Conservation (phyloP, 1,140 invertebrate genomes). For the Euura lappo region DNA sequence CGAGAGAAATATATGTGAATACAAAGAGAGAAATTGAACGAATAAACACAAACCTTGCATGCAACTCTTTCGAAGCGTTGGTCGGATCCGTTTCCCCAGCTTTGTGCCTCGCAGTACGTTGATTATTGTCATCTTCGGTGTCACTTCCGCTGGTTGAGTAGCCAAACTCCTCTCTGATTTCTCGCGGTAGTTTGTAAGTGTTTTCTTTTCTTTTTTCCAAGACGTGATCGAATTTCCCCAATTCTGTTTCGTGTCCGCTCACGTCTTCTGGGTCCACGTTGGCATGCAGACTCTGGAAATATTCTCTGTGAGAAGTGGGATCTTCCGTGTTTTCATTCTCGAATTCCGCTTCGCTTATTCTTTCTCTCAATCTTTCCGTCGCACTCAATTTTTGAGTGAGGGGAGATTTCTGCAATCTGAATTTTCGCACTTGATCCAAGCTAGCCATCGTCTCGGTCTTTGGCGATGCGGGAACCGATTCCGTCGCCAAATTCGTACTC, state of each 20-base stretch:
- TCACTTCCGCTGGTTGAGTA: constrained; percentile 31
- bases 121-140: constrained; percentile 14
- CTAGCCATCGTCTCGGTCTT: constrained; percentile 41
- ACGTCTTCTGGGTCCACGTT: constrained; percentile 17
- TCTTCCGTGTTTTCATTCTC: neutral
- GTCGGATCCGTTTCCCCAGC: neutral
- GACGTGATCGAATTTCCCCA: constrained; percentile 13
- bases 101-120: no score
- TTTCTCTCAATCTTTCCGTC: constrained; percentile 16
- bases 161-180: constrained; percentile 26
- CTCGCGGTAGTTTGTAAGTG: constrained; percentile 29
- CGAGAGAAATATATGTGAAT: neutral
- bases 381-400: constrained; percentile 23
- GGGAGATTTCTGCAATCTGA: constrained; percentile 37
- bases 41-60: constrained; percentile 32
- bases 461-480: neutral
- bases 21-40: neutral
- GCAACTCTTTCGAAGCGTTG: constrained; percentile 38
- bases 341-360: constrained; percentile 21
- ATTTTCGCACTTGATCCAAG: constrained; percentile 37
- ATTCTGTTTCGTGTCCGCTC: constrained; percentile 12
- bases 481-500: neutral
- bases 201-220: constrained; percentile 14
- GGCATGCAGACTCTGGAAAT: neutral
- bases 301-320: neutral